These are phyloP conservation scores for Mamestra configurata DNA, from an alignment of 1,140 invertebrate species.

Conservation along the genomic window DNA sequence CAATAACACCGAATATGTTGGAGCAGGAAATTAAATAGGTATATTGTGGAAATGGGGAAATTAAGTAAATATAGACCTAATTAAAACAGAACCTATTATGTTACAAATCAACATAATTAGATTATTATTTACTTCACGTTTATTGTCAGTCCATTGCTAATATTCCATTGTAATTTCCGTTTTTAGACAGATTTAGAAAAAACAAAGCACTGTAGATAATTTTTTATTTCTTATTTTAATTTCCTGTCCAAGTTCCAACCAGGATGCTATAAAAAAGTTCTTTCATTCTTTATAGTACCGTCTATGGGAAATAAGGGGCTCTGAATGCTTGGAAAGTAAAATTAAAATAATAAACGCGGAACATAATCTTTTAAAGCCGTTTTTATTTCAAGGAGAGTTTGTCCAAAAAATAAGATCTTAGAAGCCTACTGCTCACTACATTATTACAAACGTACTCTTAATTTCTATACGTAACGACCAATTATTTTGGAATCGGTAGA, in stretches of 20 bases:
- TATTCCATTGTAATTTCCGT: neutral
- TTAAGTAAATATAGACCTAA: too few species aligned
- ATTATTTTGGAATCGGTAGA: neutral
- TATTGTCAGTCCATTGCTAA: neutral
- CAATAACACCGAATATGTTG: neutral
- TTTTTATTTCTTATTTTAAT: constrained; percentile 25
- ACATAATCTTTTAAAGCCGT: constrained; percentile 16
- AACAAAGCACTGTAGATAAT: neutral
- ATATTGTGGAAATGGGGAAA: neutral
- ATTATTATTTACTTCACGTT: neutral
- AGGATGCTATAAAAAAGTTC: constrained; percentile 15
- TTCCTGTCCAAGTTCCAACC: neutral
- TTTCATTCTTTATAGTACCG: neutral
- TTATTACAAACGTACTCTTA: too few species aligned
- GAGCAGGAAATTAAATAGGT: neutral
- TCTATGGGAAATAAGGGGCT: constrained; percentile 1
- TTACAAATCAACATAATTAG: neutral
- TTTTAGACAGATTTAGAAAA: neutral
- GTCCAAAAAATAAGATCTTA: neutral
- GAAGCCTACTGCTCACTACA: neutral
- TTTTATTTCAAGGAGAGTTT: neutral
- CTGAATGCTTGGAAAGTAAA: neutral
- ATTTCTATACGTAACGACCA: too few species aligned
- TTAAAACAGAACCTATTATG: neutral
- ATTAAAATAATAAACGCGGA: constrained; percentile 28